Conservation (phyloP, 2,113 vertebrate genomes). For the Panurus biarmicus region DNA sequence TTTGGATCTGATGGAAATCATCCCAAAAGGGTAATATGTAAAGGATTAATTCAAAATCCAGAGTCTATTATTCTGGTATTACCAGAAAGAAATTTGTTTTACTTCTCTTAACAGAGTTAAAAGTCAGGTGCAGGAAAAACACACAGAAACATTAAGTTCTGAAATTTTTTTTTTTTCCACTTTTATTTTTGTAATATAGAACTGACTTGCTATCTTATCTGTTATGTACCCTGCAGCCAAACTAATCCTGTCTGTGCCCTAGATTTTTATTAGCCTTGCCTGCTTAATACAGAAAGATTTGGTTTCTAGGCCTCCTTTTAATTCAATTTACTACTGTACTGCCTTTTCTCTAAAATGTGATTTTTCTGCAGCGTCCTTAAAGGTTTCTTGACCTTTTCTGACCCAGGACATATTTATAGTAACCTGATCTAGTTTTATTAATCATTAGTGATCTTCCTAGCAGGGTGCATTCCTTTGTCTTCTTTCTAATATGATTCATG, state of each 20-base stretch:
- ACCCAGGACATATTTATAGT: neutral
- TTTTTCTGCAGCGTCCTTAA: neutral
- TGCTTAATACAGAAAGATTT: neutral
- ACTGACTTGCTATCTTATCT: neutral
- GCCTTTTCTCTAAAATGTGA: neutral
- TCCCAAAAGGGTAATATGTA: neutral
- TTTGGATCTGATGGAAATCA: neutral
- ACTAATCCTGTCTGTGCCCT: neutral
- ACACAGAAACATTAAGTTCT: neutral
- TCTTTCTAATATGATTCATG: neutral
- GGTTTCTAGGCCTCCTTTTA: neutral
- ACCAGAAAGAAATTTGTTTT: neutral
- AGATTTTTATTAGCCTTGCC: neutral
- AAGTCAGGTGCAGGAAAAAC: neutral
- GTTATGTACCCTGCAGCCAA: neutral
- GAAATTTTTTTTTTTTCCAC: neutral
- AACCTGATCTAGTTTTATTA: conserved; percentile 9
- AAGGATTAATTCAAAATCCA: neutral
- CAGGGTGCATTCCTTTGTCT: neutral
- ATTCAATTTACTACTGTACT: neutral
- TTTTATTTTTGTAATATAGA: neutral
- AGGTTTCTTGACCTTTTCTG: neutral
- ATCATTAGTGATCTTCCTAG: neutral
- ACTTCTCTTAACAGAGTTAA: neutral
- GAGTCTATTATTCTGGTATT: neutral